Percentiles rank a stretch among this genome's conserved stretches.
Evolutionary conservation across 2,888 invertebrate genomes (phyloP).

Genomic region (Nomada ferruginata): DNA sequence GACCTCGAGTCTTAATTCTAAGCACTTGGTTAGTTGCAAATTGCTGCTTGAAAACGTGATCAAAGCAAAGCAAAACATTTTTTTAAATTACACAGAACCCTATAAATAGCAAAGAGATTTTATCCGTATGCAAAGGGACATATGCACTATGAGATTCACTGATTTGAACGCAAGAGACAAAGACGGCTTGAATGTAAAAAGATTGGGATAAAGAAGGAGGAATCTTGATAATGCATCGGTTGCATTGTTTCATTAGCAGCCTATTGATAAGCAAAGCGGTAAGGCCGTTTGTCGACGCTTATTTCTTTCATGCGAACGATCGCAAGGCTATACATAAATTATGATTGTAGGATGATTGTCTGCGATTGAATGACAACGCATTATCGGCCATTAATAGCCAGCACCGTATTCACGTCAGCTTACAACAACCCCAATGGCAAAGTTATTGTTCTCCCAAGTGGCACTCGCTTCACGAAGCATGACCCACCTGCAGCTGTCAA

Average conservation of each 20-base stretch:
- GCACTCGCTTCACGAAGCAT: constrained; percentile 42
- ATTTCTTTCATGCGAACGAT: constrained; percentile 25
- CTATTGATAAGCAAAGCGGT: constrained; percentile 64
- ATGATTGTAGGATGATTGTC: constrained; percentile 62
- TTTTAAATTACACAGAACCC: no score
- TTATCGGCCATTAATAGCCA: constrained; percentile 71
- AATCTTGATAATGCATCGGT: constrained; percentile 39
- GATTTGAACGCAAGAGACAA: not conserved
- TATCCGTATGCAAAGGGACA: no score
- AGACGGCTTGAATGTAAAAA: not conserved
- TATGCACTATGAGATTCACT: no score
- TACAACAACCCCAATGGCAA: constrained; percentile 42
- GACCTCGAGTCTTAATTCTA: no score
- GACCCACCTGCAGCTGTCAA: constrained; percentile 58
- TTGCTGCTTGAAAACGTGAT: no score
- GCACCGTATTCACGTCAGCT: constrained; percentile 62
- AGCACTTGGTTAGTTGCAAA: no score
- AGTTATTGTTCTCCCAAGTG: constrained; percentile 67
- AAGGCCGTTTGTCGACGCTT: constrained; percentile 21
- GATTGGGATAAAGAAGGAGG: constrained; percentile 9
- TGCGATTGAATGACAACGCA: constrained; percentile 70
- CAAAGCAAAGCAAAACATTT: no score
- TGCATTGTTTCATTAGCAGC: constrained; percentile 72
- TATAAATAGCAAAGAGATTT: no score
- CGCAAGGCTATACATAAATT: constrained; percentile 67